Base-by-base conservation (phyloP, 1,140 invertebrate species). In the Gryon sp. region DNA sequence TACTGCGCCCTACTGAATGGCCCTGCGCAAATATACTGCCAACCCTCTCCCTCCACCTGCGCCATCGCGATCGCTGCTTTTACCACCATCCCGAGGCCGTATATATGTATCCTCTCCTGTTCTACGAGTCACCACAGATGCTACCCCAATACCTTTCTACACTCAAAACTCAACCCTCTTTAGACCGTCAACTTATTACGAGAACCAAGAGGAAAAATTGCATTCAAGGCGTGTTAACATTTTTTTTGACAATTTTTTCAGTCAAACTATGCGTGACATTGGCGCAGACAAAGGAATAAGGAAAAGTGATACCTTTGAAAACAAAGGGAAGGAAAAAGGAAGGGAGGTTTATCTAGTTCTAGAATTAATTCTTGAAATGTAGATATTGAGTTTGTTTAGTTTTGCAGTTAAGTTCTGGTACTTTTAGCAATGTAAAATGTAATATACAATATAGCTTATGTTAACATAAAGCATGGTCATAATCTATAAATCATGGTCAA, bases 21-120 rank as follows among this genome's bases (percentile, higher is more conserved):
- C 86, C 84, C 82, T 88, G 87, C 87, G 86, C 87, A 89, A 89
- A 86, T 88, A 89, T 88, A 88, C 87, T 86, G 74, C 79, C 80
- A 82, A 84, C 83, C 83, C 86, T 85, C 84, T 86, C 76, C 80
- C 79, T 68, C 77, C 81, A 34, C 69, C 65, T 46, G 69, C 79
- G 36, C 73, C 74, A 65, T 73, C 70, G 55, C 78, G 76, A 53
- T 55, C 76, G 59, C 48, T 80, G 76, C 84, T 82, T 80, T 74
- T 76, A 59, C 66, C 73, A 60, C 75, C 76, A 76, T 72, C 76
- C 50, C 38, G 30, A 20, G 46, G 24, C 18, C 46, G 60, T 66
- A 28, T 69, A 53, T 76, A 55, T 65, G 41, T 63, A 62, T 70
- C 43, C n/a, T 65, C 53, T 53, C 53, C 66, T 76, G 66, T 70